Evolutionary conservation across 1,140 invertebrate species (phyloP), one percentile per base, ranked within the genome.

Genomic region (Riptortus pedestris): DNA sequence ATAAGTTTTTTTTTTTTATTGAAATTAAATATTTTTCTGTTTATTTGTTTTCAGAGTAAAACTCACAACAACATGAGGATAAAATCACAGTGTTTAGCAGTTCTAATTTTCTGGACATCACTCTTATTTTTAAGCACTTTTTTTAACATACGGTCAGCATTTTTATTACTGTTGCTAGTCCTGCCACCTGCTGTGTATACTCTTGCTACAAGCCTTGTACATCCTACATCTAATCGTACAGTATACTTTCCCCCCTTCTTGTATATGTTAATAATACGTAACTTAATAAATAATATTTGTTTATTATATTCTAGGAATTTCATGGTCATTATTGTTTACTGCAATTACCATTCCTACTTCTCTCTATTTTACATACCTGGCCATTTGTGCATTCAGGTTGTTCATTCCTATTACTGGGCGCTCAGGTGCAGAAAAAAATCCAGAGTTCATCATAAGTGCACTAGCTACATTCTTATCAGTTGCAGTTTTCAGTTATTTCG

Each of bases 341-440:
- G 16, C 26, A 24, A 24, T 22, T 24, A 24, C 51, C 22, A 24
- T 24, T 24, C 24, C 24, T 55, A 16, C 51, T 1, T 55, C 51
- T 2, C 1, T 24, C 22, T 5, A 24, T 20, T 9, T 26, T 24
- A 24, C 18, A 9, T 55, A 55, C 26, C 3, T 7, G 14, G 24
- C 20, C 1, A 26, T 55, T 9, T 24, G 20, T 24, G 24, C 18
- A 9, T 26, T 55, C 3, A 55, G 51, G 26, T 24, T 55, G 2
- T 55, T 55, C 24, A 55, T 55, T 55, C 51, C 51, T 9, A 55
- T 55, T 4, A 55, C 51, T 55, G 51, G 51, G 2, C 51, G 51
- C 14, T 24, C 26, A 14, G 51, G 51, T 55, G 3, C 24, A 5
- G 24, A 18, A 1, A 55, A 55, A 24, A 55, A 55, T 55, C 51